Evolutionary conservation across 2,113 vertebrate species (phyloP), one percentile per base, ranked within the genome.

Genomic region (Plectropomus leopardus): DNA sequence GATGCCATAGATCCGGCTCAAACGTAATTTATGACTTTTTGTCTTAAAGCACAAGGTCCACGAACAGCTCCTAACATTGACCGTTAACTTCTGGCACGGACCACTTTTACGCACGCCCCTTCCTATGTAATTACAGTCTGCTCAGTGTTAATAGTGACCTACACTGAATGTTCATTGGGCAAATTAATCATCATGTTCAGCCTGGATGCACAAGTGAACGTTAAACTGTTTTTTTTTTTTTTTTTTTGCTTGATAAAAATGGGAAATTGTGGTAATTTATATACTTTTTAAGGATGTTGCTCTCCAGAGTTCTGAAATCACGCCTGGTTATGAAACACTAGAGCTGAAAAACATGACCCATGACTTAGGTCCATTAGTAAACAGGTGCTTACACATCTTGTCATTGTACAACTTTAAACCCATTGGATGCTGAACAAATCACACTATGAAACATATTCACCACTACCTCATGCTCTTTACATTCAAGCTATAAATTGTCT

Each of bases 401-500:
- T 85, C 30, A 61, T 16, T 45, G 59, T 28, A 61, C 40, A 19
- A 10, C 47, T 24, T 24, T 26, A 15, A 76, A 24, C 32, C 11
- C 8, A 60, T 36, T 9, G 8, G 50, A 51, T 50, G 5, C 54
- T 40, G 26, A 58, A 40, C 30, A 54, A 3, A 50, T 30, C 44
- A 61, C 8, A 69, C 34, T 55, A 44, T 17, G 24, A 8, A 53
- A 32, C 60, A 57, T 10, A 24, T 58, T 10, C 44, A 42, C 67
- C 40, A 44, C 64, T 34, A 53, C 11, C 51, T 36, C 26, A 64
- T 21, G 30, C 21, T 44, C 66, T 76, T 83, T 67, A 79, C 3
- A 42, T 87, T 32, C 44, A 79, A 54, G 7, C 50, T 87, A 69
- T 72, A 82, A 72, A 74, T 80, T 80, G 59, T 75, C 42, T 48